Evolutionary conservation across 2,797 vertebrate genomes (phyloP), one percentile per base, ranked within the genome.

Genomic region (Labroides dimidiatus): DNA sequence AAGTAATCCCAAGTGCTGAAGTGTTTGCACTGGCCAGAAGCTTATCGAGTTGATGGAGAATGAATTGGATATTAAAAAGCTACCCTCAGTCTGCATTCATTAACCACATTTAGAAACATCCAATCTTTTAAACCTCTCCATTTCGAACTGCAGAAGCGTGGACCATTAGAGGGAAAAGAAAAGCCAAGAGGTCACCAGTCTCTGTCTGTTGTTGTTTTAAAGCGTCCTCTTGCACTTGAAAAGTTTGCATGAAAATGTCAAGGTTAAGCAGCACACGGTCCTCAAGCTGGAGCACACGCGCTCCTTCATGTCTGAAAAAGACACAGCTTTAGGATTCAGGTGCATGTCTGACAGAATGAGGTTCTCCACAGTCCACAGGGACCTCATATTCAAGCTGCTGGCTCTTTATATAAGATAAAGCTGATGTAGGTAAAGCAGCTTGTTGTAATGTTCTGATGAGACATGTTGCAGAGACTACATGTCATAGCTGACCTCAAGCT

Each of bases 271-370:
- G 2, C 37, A 59, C 50, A 45, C 11, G 44, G 49, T 54, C 48
- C 49, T 57, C 52, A n/a, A 33, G 58, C 15, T 23, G 68, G 1
- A 33, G 24, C 59, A 57, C 33, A 52, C 20, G n/a, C 19, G 43
- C 59, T 24, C 41, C 56, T 69, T 54, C 49, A 71, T 49, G 16
- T 61, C 70, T 66, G 43, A 21, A 54, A 6, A 37, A 37, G 16
- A 56, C 48, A 7, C 16, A 70, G 58, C 13, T 55, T 39, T 23
- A 69, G 36, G 21, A 72, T 59, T 80, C 53, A 75, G 42, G 48
- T 60, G 54, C 56, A 54, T 30, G 11, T 63, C 55, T 82, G 86
- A 85, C 82, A 84, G 81, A 87, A 85, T 80, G 80, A 43, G 75
- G 84, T 81, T 75, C 69, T 69, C 62, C 4, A 13, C 55, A 57